These are phyloP conservation scores for Drosophila borealis DNA, from an alignment of 2,888 invertebrate genomes.

Conservation along the genomic window DNA sequence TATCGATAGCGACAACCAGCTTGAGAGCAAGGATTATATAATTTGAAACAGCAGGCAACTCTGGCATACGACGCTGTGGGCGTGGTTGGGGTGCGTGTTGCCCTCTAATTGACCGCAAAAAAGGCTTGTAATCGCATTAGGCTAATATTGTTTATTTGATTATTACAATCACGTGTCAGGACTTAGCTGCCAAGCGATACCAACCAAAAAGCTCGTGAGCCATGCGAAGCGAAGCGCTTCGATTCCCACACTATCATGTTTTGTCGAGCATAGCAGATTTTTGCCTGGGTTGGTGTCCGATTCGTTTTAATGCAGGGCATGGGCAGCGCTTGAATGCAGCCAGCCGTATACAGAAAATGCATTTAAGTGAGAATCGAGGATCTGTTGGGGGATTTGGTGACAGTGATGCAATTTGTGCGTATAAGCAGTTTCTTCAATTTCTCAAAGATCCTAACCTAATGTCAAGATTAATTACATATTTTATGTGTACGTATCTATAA, in stretches of 20 bases:
- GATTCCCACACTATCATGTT: constrained; percentile 74
- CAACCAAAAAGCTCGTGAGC: constrained; percentile 21
- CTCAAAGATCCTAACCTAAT: not conserved
- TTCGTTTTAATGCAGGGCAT: constrained; percentile 33
- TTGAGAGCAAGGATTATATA: not conserved
- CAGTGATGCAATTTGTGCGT: constrained; percentile 40
- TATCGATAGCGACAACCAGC: constrained; percentile 8
- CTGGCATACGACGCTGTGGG: not conserved
- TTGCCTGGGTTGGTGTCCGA: constrained; percentile 47
- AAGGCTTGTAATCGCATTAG: constrained; percentile 61
- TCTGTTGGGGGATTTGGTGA: constrained; percentile 11
- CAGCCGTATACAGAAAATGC: constrained; percentile 27
- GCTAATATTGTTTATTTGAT: constrained; percentile 61
- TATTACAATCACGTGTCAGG: constrained; percentile 73
- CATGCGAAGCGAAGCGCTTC: constrained; percentile 39
- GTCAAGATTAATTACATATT: not conserved
- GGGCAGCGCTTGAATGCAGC: constrained; percentile 21
- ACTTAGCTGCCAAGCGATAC: constrained; percentile 59
- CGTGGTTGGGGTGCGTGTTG: constrained; percentile 23
- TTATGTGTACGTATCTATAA: not conserved
- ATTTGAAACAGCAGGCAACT: constrained; percentile 6
- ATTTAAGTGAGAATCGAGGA: constrained; percentile 44
- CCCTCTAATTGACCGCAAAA: constrained; percentile 67
- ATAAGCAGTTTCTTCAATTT: constrained; percentile 22
- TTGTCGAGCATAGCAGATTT: constrained; percentile 63